Percentiles rank a stretch among this genome's conserved stretches.
phyloP scores from a whole-genome alignment of 2,113 vertebrate species.

The Edolisoma coerulescens region DNA sequence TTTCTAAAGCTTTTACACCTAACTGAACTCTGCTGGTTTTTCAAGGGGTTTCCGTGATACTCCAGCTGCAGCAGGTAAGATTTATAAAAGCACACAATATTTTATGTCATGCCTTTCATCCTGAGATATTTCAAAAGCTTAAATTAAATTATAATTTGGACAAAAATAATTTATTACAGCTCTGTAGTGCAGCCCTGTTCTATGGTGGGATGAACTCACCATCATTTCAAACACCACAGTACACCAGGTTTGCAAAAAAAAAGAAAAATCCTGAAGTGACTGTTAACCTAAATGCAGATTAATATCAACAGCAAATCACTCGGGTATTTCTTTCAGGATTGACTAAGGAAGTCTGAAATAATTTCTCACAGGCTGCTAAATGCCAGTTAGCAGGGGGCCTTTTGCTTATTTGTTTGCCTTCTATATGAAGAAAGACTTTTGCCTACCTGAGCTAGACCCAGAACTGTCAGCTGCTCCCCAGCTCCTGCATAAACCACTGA shows the following conservation, averaged over 20 bases:
- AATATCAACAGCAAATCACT: not conserved
- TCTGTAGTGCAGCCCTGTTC: not conserved
- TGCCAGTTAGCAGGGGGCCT: not conserved
- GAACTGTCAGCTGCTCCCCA: slow-evolving; percentile 15
- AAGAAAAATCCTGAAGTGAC: not conserved
- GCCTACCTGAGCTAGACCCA: not conserved
- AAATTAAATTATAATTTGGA: not conserved
- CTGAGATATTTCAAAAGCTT: not conserved
- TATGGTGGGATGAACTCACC: not conserved
- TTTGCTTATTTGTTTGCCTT: not conserved
- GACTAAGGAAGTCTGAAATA: not conserved
- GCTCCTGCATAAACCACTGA: not conserved
- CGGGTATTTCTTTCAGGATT: not conserved
- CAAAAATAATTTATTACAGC: not conserved
- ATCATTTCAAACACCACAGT: not conserved
- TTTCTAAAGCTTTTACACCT: not conserved
- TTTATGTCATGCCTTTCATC: not conserved
- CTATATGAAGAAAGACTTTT: not conserved
- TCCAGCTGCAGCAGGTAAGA: not conserved
- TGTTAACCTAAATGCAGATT: not conserved
- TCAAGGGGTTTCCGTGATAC: not conserved
- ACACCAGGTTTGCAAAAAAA: not conserved
- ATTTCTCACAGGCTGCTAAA: slow-evolving; percentile 21
- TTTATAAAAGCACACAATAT: not conserved
- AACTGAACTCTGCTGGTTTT: not conserved